Evolutionary conservation across 2,888 invertebrate species (phyloP).

Genomic region (Penaeus monodon): DNA sequence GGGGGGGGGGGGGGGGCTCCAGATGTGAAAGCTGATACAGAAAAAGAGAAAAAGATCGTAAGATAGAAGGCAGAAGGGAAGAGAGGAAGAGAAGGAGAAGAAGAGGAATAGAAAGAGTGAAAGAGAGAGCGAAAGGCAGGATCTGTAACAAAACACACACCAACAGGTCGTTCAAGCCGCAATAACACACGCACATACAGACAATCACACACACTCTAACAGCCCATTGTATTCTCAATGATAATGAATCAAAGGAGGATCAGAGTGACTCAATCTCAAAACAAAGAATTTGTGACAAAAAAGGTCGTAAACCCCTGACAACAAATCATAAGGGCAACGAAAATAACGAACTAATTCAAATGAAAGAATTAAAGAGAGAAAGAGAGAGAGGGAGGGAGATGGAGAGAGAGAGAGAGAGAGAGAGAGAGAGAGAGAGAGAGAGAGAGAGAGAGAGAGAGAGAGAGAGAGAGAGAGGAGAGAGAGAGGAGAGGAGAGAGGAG

Average conservation of each 20-base stretch:
- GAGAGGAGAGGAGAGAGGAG: neutral
- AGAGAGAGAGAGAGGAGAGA: neutral
- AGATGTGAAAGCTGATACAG: no score
- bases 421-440: neutral
- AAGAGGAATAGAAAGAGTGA: neutral
- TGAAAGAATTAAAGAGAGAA: neutral
- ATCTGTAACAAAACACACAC: no score
- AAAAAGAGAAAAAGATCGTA: no score
- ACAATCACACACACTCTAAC: no score
- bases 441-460: neutral
- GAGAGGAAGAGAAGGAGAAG: neutral
- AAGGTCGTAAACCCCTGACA: no score
- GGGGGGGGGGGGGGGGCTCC: neutral
- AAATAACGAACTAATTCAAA: neutral
- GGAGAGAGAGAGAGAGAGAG: neutral
- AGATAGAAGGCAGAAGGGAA: no score
- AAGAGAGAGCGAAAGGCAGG: neutral
- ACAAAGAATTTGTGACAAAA: no score
- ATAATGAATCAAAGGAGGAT: no score
- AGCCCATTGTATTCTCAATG: no score
- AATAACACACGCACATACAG: no score
- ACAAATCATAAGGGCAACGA: neutral
- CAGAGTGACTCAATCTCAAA: no score
- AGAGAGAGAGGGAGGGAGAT: neutral
- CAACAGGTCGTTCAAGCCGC: no score